Evolutionary conservation across 2,888 invertebrate species (phyloP).

Genomic region (Ochropleura plecta): DNA sequence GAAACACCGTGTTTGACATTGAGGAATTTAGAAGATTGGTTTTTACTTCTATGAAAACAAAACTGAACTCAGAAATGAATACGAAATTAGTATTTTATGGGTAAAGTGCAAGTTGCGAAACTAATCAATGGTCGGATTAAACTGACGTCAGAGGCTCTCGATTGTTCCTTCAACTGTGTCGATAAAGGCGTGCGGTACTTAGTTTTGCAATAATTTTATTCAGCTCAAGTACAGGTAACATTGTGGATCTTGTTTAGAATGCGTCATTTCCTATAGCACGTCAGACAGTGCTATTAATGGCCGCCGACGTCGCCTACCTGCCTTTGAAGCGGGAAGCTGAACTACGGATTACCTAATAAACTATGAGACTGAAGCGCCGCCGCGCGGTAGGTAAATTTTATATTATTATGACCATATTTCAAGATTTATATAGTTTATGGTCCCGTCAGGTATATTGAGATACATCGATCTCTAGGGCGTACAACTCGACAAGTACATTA

Average conservation of each 20-base stretch:
- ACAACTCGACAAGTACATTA: not conserved
- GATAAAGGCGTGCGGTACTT: conserved; percentile 44
- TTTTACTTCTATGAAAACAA: conserved; percentile 28
- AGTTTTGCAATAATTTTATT: conserved; percentile 54
- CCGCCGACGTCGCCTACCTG: conserved; percentile 9
- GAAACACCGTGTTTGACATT: conserved; percentile 41
- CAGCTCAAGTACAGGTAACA: conserved; percentile 43
- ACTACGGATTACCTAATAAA: conserved; percentile 24
- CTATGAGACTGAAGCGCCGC: not conserved
- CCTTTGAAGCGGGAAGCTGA: conserved; percentile 25
- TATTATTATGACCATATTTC: not conserved
- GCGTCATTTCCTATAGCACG: conserved; percentile 58
- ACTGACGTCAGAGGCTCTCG: conserved; percentile 49
- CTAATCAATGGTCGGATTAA: conserved; percentile 22
- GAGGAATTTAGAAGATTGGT: conserved; percentile 3
- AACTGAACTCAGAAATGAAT: conserved; percentile 5
- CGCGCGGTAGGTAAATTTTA: not conserved
- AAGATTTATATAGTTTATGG: not conserved
- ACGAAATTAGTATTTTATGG: conserved; percentile 10
- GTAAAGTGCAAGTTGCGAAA: conserved; percentile 8
- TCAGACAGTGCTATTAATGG: conserved; percentile 57
- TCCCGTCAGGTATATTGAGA: not conserved
- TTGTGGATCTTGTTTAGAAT: conserved; percentile 33
- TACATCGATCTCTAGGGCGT: not conserved
- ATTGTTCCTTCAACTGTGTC: conserved; percentile 55